Percentiles rank a stretch among this genome's conserved stretches.
Evolutionary conservation across 2,888 invertebrate genomes (phyloP).

Genomic region (Leptinotarsa rubiginosa): DNA sequence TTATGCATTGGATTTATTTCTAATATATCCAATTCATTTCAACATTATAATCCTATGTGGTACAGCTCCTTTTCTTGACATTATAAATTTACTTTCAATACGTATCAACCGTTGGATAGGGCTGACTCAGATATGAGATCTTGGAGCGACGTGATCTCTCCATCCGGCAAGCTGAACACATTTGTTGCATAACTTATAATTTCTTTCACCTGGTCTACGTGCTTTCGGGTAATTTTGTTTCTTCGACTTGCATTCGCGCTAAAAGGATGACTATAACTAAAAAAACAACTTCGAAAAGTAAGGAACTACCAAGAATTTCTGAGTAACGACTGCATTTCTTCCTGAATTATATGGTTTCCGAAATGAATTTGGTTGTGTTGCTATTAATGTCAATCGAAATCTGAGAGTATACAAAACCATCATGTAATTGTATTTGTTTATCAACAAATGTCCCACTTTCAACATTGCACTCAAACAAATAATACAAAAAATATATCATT

Average conservation of each 20-base stretch:
- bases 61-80: slow-evolving; percentile 10
- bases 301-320: no score
- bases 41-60: slow-evolving; percentile 9
- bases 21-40: slow-evolving; percentile 22
- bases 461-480: no score
- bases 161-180: slow-evolving; percentile 21
- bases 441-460: no score
- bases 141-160: slow-evolving; percentile 21
- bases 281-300: no score
- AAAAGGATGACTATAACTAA: no score
- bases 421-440: no score
- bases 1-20: slow-evolving; percentile 36
- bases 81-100: slow-evolving; percentile 32
- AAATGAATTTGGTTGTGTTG: no score
- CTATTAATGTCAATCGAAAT: no score
- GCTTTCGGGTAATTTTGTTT: slow-evolving; percentile 5
- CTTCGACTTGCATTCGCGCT: background rate
- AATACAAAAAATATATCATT: no score
- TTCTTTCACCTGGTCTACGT: slow-evolving; percentile 30
- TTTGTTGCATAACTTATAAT: slow-evolving; percentile 34
- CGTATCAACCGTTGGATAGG: slow-evolving; percentile 10
- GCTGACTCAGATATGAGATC: slow-evolving; percentile 27
- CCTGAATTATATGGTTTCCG: no score
- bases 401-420: no score
- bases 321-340: no score